Evolutionary conservation across 2,888 invertebrate genomes (phyloP).

Genomic region (Tipula confusa): DNA sequence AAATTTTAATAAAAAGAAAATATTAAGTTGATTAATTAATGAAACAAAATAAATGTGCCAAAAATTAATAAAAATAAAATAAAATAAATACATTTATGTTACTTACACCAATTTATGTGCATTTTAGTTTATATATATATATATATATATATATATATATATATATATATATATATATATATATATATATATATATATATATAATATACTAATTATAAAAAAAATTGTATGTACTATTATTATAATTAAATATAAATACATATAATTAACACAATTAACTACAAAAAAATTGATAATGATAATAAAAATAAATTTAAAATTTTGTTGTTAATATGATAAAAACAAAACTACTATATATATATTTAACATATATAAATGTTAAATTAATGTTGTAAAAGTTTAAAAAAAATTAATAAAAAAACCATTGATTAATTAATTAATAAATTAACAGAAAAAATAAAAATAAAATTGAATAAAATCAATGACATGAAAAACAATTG

Average conservation of each 20-base stretch:
- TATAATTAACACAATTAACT: background rate
- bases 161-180: no score
- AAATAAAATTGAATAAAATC: slow-evolving; percentile 25
- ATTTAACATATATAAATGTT: background rate
- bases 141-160: no score
- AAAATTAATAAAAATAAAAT: background rate
- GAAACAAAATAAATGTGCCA: background rate
- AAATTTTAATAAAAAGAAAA: background rate
- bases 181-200: no score
- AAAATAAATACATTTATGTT: background rate
- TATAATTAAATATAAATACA: background rate
- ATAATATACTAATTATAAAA: no score
- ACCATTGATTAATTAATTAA: background rate
- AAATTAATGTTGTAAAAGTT: slow-evolving; percentile 3
- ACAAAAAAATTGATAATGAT: background rate
- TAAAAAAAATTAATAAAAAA: background rate
- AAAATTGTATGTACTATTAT: background rate
- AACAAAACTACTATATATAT: background rate
- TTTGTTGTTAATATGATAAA: background rate
- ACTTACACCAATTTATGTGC: slow-evolving; percentile 9
- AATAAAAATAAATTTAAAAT: background rate
- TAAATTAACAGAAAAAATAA: background rate
- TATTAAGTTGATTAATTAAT: background rate
- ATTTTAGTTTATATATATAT: slow-evolving; percentile 6
- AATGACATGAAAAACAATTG: background rate